Evolutionary conservation across 2,888 invertebrate species (phyloP).

Genomic region (Lycophotia porphyrea): DNA sequence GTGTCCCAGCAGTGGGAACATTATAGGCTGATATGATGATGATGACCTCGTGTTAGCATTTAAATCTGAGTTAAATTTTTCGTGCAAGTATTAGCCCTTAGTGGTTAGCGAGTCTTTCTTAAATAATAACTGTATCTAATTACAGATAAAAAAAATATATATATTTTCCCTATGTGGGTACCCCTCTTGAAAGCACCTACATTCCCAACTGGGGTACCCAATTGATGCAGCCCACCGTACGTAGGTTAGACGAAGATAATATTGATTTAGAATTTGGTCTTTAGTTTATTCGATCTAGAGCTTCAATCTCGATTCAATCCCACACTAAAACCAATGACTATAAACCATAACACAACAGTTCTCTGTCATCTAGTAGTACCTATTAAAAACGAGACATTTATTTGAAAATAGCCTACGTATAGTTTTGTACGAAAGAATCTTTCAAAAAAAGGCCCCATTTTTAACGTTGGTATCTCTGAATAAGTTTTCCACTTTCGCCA

Average conservation of each 20-base stretch:
- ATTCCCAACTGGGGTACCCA: no score
- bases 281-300: background rate
- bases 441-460: background rate
- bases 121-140: background rate
- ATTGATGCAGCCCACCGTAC: no score
- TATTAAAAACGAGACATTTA: background rate
- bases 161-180: no score
- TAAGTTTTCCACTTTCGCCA: background rate
- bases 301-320: background rate
- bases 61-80: no score
- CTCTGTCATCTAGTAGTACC: background rate
- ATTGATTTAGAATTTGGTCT: background rate
- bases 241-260: background rate
- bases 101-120: background rate
- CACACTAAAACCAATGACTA: background rate
- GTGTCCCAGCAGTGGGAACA: no score
- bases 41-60: no score
- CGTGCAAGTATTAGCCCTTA: no score
- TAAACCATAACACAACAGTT: background rate
- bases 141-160: background rate
- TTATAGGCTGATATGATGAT: no score
- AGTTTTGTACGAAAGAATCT: background rate
- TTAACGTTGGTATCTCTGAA: background rate
- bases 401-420: background rate
- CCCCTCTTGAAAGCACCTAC: no score